These are phyloP conservation scores for Meteorus cinctellus DNA, from an alignment of 2,888 invertebrate species.

Conservation along the genomic window DNA sequence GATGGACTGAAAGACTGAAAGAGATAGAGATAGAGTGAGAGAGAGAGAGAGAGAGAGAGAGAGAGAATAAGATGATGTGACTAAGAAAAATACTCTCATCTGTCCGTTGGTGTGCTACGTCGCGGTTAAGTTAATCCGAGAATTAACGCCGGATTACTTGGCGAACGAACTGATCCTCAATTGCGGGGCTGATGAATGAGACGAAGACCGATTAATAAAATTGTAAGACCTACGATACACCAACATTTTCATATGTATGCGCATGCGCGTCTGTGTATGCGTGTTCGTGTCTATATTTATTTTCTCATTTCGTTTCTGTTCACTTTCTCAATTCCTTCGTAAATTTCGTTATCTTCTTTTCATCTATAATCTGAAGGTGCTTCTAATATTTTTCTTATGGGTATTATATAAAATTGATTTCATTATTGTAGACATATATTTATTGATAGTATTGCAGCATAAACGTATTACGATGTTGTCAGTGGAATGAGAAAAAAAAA, in stretches of 20 bases:
- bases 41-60: neutral
- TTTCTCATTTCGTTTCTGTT: neutral
- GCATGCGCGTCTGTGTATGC: no score
- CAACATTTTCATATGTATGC: neutral
- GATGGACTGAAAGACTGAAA: neutral
- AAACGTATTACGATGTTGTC: neutral
- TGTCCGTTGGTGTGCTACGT: conserved; percentile 13
- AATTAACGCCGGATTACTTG: conserved; percentile 53
- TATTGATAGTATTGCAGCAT: neutral
- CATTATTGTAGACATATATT: neutral
- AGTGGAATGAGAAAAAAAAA: neutral
- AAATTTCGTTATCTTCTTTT: neutral
- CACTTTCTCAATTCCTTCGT: neutral
- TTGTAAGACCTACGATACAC: conserved; percentile 33
- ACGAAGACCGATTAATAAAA: conserved; percentile 50
- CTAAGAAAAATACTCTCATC: conserved; percentile 35
- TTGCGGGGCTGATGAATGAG: conserved; percentile 53
- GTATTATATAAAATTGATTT: neutral
- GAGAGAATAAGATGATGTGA: conserved; percentile 4
- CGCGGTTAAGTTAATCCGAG: conserved; percentile 52
- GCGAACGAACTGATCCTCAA: conserved; percentile 39
- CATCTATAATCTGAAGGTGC: no score
- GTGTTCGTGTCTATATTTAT: no score
- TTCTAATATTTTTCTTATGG: no score
- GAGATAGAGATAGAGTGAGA: neutral